Percentiles rank a stretch among this genome's conserved stretches.
These are phyloP conservation scores for Drosophila macrospina DNA, from an alignment of 2,888 invertebrate species.

Conservation along the genomic window DNA sequence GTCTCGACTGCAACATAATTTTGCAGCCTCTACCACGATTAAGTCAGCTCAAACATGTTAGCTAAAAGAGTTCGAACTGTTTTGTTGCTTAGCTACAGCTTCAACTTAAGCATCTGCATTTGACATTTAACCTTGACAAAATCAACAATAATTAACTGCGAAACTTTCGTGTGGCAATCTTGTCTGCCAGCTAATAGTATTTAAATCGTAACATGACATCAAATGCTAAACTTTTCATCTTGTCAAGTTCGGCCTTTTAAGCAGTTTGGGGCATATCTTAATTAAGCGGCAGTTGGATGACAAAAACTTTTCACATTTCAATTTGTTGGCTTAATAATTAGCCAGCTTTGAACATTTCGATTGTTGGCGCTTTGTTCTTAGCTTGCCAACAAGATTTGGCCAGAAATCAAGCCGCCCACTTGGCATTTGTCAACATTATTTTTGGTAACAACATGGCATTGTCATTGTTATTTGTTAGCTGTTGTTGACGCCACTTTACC, in stretches of 20 bases:
- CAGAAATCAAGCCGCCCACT: conserved; percentile 9
- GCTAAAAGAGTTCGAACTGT: not conserved
- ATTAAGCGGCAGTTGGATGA: conserved; percentile 59
- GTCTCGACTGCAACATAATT: conserved; percentile 15
- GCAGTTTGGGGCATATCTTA: conserved; percentile 38
- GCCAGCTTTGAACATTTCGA: conserved; percentile 12
- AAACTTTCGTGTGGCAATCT: conserved; percentile 62
- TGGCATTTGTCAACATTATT: conserved; percentile 40
- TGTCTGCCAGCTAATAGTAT: conserved; percentile 41
- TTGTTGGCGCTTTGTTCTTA: conserved; percentile 23
- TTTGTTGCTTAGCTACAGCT: too few relatives aligned
- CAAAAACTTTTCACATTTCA: conserved; percentile 61
- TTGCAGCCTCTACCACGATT: not conserved
- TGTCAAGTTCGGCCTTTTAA: not conserved
- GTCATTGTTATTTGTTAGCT: not conserved
- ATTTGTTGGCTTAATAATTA: conserved; percentile 57
- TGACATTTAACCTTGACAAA: conserved; percentile 68
- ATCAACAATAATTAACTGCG: conserved; percentile 72
- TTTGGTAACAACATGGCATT: conserved; percentile 4
- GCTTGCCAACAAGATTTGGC: conserved; percentile 25
- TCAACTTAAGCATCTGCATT: conserved; percentile 38
- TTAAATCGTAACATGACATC: conserved; percentile 72
- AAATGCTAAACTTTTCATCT: conserved; percentile 70
- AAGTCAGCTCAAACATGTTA: not conserved
- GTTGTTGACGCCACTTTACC: conserved; percentile 1